Evolutionary conservation across 1,140 invertebrate genomes (phyloP).

Genomic region (Ceratitis capitata): DNA sequence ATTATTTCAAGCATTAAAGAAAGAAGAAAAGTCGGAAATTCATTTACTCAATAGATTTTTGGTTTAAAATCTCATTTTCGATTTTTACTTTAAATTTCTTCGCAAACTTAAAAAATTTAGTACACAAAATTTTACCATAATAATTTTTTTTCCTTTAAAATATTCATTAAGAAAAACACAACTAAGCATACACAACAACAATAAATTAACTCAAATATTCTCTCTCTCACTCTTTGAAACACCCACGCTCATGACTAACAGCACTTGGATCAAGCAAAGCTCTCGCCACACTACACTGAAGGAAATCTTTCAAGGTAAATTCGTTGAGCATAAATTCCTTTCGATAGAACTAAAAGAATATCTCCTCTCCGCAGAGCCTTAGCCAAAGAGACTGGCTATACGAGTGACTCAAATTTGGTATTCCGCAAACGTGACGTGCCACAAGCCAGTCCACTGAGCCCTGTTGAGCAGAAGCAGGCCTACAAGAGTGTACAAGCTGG

Average conservation of each 20-base stretch:
- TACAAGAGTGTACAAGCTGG: constrained; percentile 90
- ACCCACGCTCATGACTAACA: constrained; percentile 51
- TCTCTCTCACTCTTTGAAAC: constrained; percentile 16
- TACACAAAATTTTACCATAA: background rate
- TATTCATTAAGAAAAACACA: background rate
- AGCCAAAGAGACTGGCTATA: constrained; percentile 88
- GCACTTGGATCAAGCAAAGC: constrained; percentile 73
- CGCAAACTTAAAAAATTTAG: background rate
- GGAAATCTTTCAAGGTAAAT: constrained; percentile 63
- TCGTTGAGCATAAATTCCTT: background rate
- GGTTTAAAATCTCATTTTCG: no score
- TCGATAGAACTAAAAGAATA: no score
- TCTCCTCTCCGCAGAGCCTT: constrained; percentile 52
- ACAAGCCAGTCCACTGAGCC: constrained; percentile 75
- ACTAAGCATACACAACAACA: background rate
- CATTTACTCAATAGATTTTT: no score
- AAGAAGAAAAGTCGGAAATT: no score
- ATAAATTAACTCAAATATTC: background rate
- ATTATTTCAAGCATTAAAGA: no score
- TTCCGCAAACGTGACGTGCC: constrained; percentile 78
- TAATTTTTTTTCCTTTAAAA: background rate
- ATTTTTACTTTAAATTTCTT: no score
- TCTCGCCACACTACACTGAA: constrained; percentile 66
- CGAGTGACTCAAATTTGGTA: constrained; percentile 88
- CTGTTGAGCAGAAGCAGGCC: constrained; percentile 79